A percentile compares a stretch with the other conserved stretches of the same genome.
Evolutionary conservation across 2,888 invertebrate genomes (phyloP).

Genomic region (Byasa hedistus): DNA sequence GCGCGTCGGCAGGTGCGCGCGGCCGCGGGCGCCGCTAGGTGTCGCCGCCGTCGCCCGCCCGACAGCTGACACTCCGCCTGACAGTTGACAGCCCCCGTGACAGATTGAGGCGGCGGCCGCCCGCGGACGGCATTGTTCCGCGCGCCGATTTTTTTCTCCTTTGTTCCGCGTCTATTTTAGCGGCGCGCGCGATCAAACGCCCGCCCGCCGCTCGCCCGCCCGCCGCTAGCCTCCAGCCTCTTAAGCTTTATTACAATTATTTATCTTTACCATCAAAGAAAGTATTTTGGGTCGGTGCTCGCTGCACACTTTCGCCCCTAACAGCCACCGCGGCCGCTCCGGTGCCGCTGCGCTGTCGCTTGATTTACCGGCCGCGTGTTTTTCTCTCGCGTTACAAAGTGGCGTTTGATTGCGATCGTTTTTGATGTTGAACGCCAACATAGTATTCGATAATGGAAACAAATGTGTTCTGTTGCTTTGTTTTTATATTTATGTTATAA

Average conservation of each 20-base stretch:
- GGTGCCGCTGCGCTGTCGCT: too few relatives aligned
- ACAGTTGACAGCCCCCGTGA: slow-evolving; percentile 40
- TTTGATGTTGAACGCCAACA: background rate
- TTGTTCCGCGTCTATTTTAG: slow-evolving; percentile 41
- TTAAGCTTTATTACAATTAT: background rate
- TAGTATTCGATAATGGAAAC: background rate
- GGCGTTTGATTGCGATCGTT: background rate
- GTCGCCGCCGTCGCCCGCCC: slow-evolving; percentile 72
- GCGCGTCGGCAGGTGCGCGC: background rate
- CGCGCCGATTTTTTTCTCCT: slow-evolving; percentile 47
- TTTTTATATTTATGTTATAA: background rate
- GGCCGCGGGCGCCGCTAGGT: slow-evolving; percentile 34
- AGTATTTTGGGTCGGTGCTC: background rate
- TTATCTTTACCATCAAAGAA: background rate
- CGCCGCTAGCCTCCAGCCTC: too few relatives aligned
- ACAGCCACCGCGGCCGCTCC: too few relatives aligned
- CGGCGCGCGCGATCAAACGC: slow-evolving; percentile 31
- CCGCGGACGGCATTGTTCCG: slow-evolving; percentile 46
- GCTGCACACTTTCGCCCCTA: too few relatives aligned
- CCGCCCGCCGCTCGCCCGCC: background rate
- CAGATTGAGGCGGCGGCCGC: slow-evolving; percentile 41
- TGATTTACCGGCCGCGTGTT: slow-evolving; percentile 6
- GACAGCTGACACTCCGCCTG: slow-evolving; percentile 55
- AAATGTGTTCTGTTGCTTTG: background rate
- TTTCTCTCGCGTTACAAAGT: background rate